Conservation (phyloP, 2,113 vertebrate genomes). For the Gymnobelideus leadbeateri region DNA sequence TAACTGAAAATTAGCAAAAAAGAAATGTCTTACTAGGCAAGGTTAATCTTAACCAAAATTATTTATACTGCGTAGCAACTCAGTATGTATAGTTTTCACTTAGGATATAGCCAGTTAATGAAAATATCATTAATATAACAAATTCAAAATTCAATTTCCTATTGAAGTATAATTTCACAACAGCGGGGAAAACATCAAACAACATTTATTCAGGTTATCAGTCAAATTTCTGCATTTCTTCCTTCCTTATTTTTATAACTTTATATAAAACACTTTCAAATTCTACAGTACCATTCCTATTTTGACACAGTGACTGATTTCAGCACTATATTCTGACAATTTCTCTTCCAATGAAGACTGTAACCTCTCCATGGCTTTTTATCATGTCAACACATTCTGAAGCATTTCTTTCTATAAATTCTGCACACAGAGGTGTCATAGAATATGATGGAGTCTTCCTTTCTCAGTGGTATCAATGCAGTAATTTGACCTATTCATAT, state of each 20-base stretch:
- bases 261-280: background rate
- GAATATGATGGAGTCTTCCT: no score
- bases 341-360: no score
- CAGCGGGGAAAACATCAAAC: background rate
- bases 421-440: no score
- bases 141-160: background rate
- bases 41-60: background rate
- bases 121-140: no score
- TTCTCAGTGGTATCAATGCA: no score
- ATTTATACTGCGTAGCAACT: background rate
- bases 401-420: no score
- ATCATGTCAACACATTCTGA: no score
- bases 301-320: constrained; percentile 5
- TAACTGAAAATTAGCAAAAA: constrained; percentile 9
- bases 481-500: no score
- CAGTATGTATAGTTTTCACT: no score
- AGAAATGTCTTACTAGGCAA: background rate
- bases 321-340: no score
- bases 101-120: background rate
- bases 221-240: background rate
- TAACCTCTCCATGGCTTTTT: no score
- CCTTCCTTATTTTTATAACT: background rate
- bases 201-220: background rate
- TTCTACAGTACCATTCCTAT: constrained; percentile 28
- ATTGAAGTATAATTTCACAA: background rate